phyloP scores from a whole-genome alignment of 2,888 invertebrate genomes.

The Rhogogaster chlorosoma region DNA sequence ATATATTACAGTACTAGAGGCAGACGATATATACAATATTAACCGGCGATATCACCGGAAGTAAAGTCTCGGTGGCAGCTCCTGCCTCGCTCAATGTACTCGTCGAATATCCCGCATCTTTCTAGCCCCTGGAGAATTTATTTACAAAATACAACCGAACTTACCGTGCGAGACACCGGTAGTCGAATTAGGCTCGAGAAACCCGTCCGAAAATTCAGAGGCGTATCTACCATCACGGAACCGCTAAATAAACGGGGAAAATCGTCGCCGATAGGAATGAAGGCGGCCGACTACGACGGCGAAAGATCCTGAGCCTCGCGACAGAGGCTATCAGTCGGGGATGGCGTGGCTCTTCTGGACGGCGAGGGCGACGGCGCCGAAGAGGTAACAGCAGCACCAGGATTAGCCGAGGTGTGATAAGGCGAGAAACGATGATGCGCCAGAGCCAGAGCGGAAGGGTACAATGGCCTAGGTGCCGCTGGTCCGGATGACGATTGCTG shows the following conservation, averaged over 20 bases:
- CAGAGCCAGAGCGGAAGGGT: slow-evolving; percentile 73
- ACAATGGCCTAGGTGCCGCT: slow-evolving; percentile 73
- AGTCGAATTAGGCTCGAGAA: not conserved
- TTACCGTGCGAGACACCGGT: not conserved
- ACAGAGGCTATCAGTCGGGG: slow-evolving; percentile 75
- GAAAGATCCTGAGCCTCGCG: slow-evolving; percentile 75
- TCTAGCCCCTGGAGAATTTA: not conserved
- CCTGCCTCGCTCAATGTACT: not conserved
- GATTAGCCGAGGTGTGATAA: slow-evolving; percentile 71
- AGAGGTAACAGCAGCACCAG: slow-evolving; percentile 68
- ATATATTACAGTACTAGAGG: slow-evolving; percentile 69
- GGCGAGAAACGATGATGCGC: slow-evolving; percentile 77
- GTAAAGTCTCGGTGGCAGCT: not conserved
- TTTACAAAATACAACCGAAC: not conserved
- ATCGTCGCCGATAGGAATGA: not conserved
- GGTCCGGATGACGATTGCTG: slow-evolving; percentile 63
- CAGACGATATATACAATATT: slow-evolving; percentile 38
- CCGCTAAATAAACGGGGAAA: not conserved
- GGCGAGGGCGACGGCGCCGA: slow-evolving; percentile 71
- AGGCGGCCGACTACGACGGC: slow-evolving; percentile 71
- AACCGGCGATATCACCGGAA: slow-evolving; percentile 1
- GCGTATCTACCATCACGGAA: not conserved
- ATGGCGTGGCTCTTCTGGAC: slow-evolving; percentile 73
- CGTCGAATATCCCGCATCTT: not conserved
- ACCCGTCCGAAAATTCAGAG: not conserved